phyloP scores from a whole-genome alignment of 1,140 invertebrate species.

The Brachionus asplanchnoidis region DNA sequence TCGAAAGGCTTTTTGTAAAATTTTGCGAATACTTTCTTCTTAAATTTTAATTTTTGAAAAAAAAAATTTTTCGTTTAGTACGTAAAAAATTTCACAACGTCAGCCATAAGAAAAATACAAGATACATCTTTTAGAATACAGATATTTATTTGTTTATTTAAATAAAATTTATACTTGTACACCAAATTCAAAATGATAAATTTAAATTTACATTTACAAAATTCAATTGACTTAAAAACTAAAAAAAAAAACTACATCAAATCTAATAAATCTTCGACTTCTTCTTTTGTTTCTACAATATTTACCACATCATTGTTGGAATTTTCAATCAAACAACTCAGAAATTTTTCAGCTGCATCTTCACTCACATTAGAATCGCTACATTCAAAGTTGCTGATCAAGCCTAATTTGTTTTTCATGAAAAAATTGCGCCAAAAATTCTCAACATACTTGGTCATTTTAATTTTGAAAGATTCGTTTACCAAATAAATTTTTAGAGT shows the following conservation, averaged over 20 bases:
- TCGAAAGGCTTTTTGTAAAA: no score
- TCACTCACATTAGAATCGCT: background rate
- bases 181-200: background rate
- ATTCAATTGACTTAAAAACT: background rate
- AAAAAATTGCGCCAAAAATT: conserved; percentile 29
- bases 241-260: background rate
- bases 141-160: no score
- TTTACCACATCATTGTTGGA: background rate
- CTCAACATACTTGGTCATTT: conserved; percentile 22
- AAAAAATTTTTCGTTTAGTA: no score
- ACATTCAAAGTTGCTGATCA: conserved; percentile 2
- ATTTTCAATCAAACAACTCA: background rate
- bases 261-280: conserved; percentile 38
- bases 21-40: no score
- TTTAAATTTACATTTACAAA: no score
- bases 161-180: background rate
- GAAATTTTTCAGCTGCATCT: background rate
- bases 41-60: no score
- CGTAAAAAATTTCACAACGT: no score
- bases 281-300: conserved; percentile 3
- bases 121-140: no score
- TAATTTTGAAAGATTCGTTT: background rate
- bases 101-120: no score
- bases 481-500: conserved; percentile 5
- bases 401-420: background rate